Base-by-base conservation (phyloP, 2,113 vertebrate species). In the Indri indri region DNA sequence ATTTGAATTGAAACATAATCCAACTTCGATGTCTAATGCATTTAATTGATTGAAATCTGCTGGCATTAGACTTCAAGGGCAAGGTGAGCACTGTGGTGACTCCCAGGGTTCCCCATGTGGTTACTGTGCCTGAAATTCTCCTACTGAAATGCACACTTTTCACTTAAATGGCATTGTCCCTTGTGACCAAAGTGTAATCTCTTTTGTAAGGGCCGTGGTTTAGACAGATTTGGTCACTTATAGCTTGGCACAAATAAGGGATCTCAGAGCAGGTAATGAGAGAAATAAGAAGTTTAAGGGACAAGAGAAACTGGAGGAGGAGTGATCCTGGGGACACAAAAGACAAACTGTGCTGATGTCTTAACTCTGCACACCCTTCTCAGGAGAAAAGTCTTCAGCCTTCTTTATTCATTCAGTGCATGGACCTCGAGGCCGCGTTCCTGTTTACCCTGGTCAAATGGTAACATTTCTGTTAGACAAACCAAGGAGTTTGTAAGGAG, bases 401-500 rank as follows among this genome's bases (percentile, higher is more conserved):
- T 90, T 87, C 54, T 47, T 92, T 83, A 84, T 23, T 82, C 80
- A 97, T 97, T 97, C 80, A 80, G 32, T 12, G 6, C 86, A 40
- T 70, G 66, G 66, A 54, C 17, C 20, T 79, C 70, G 22, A 81
- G 45, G 63, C 0, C 40, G 79, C 45, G 66, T 59, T 80, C 50
- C 32, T 82, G 42, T 87, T 97, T 94, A 88, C 87, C 63, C 77
- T 79, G 94, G 40, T 23, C 88, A 97, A 98, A 96, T 97, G 90
- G 96, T 94, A 98, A 97, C 83, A 91, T 71, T 98, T 97, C 34
- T 96, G 87, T 98, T 98, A 98, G 91, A 98, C 97, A 98, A 98
- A 98, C 91, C 96, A 97, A 74, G 25, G 91, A 98, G 98, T 98
- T 98, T 98, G 97, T 98, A 98, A 98, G 93, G 88, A 97, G 47